Percentiles rank a stretch among this genome's conserved stretches.
Evolutionary conservation across 1,140 invertebrate genomes (phyloP).

Genomic region (Macrotrachela quadricornifera): DNA sequence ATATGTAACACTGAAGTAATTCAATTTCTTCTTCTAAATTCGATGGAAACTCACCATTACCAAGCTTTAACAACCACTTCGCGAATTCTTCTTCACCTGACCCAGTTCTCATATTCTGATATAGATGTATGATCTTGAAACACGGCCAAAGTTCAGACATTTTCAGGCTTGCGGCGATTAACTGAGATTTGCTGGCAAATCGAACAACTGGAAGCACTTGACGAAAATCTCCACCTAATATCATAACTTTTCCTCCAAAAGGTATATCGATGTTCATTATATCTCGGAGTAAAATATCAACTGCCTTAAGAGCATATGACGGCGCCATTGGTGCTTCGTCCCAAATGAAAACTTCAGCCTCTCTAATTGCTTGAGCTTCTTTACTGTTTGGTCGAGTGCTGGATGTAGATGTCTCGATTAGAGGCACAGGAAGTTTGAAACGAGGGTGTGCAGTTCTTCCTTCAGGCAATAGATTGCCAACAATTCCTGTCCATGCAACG

Average conservation of each 20-base stretch:
- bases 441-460: too few relatives aligned
- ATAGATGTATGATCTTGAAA: conserved; percentile 9
- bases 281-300: conserved; percentile 12
- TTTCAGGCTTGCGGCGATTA: conserved; percentile 15
- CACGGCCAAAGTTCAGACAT: conserved; percentile 12
- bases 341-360: conserved; percentile 12
- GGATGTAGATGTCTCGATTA: conserved; percentile 10
- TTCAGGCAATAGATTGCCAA: too few relatives aligned
- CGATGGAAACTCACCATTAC: too few relatives aligned
- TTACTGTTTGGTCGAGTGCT: conserved; percentile 1
- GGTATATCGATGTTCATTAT: too few relatives aligned
- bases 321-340: conserved; percentile 16
- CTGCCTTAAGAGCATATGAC: conserved; percentile 10
- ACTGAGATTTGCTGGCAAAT: conserved; percentile 10
- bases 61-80: conserved; percentile 11
- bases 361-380: conserved; percentile 9
- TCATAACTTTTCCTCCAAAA: conserved; percentile 16
- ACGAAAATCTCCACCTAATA: conserved; percentile 18
- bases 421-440: too few relatives aligned
- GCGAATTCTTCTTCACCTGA: conserved; percentile 11
- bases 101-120: conserved; percentile 14
- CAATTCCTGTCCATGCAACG: too few relatives aligned
- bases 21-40: too few relatives aligned
- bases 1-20: too few relatives aligned
- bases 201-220: conserved; percentile 15